Evolutionary conservation across 2,888 invertebrate genomes (phyloP).

Genomic region (Cyclophora albipunctata): DNA sequence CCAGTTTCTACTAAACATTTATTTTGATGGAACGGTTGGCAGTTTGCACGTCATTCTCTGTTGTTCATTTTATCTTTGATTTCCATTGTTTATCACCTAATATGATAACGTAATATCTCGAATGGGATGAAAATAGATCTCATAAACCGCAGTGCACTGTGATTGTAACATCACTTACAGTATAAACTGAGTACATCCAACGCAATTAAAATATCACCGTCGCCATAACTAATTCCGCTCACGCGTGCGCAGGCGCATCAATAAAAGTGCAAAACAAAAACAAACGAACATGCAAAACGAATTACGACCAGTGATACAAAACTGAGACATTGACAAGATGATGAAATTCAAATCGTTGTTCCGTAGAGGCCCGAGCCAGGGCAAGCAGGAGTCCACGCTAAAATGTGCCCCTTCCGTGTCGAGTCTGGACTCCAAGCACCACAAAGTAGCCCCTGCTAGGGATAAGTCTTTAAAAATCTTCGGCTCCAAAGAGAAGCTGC

Average conservation of each 20-base stretch:
- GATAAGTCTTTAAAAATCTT: constrained; percentile 69
- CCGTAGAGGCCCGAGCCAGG: constrained; percentile 86
- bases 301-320: constrained; percentile 60
- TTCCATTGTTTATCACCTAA: too few relatives aligned
- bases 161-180: too few relatives aligned
- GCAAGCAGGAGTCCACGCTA: constrained; percentile 69
- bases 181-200: too few relatives aligned
- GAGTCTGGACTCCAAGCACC: constrained; percentile 78
- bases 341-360: constrained; percentile 94
- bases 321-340: constrained; percentile 77
- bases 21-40: too few relatives aligned
- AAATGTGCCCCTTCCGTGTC: constrained; percentile 79
- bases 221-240: constrained; percentile 32
- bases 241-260: constrained; percentile 11
- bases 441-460: constrained; percentile 66
- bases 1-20: too few relatives aligned
- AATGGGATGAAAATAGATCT: too few relatives aligned
- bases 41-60: too few relatives aligned
- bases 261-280: constrained; percentile 11
- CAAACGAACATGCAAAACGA: constrained; percentile 32
- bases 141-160: too few relatives aligned
- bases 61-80: too few relatives aligned
- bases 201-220: neutral
- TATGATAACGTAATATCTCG: too few relatives aligned
- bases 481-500: constrained; percentile 70